These are phyloP conservation scores for Morinoia aosen DNA, from an alignment of 2,888 invertebrate genomes.

Conservation along the genomic window DNA sequence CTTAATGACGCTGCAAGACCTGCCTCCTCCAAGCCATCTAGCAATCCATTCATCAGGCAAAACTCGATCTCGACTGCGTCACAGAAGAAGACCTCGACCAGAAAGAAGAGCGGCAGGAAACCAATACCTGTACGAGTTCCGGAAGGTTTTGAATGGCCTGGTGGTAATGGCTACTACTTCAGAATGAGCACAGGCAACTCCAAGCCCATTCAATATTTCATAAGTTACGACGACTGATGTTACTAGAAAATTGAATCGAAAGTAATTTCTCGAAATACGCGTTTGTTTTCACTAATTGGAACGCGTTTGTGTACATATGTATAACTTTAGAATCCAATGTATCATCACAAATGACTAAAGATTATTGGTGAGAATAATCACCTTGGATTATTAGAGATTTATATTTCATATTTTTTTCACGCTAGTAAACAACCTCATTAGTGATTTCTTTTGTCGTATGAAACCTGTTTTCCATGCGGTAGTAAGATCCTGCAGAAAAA, in stretches of 20 bases:
- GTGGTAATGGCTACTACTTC: constrained; percentile 66
- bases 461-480: background rate
- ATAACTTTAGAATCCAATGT: constrained; percentile 23
- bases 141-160: constrained; percentile 60
- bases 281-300: background rate
- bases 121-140: constrained; percentile 56
- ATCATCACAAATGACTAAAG: background rate
- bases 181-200: constrained; percentile 65
- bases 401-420: background rate
- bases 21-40: constrained; percentile 6
- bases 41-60: constrained; percentile 51
- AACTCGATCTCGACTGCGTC: constrained; percentile 47
- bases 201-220: constrained; percentile 63
- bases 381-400: background rate
- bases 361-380: background rate
- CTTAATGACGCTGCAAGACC: constrained; percentile 22
- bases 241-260: background rate
- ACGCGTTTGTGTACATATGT: constrained; percentile 40
- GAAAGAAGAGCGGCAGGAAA: constrained; percentile 27
- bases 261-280: background rate
- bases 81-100: constrained; percentile 27
- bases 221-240: constrained; percentile 63
- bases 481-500: background rate
- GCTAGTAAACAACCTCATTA: background rate
- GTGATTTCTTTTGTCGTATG: background rate